phyloP scores from a whole-genome alignment of 2,113 vertebrate species.

The Azemiops feae region DNA sequence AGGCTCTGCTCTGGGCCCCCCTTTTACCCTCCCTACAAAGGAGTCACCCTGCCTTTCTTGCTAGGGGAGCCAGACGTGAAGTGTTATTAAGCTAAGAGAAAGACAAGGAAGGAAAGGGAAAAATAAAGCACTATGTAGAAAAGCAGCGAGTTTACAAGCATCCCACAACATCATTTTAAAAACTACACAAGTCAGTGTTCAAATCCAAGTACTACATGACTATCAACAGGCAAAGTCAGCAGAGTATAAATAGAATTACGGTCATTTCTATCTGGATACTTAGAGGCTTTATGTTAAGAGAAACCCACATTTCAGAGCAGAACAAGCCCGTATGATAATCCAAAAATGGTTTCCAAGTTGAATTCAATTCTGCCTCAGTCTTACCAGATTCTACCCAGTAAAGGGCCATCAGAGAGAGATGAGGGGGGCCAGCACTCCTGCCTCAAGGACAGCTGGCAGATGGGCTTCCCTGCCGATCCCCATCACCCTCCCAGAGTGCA shows the following conservation, averaged over 20 bases:
- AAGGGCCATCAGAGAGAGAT: background rate
- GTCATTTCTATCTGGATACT: background rate
- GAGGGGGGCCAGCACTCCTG: background rate
- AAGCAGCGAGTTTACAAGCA: background rate
- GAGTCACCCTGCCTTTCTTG: background rate
- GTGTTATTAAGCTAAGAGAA: background rate
- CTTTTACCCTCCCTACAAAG: conserved; percentile 1
- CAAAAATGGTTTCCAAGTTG: background rate
- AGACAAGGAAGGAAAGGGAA: background rate
- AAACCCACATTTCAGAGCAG: background rate
- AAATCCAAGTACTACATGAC: background rate
- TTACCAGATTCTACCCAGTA: background rate
- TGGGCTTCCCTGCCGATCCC: background rate
- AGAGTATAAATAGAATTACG: background rate
- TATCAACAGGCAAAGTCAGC: background rate
- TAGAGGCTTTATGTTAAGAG: background rate
- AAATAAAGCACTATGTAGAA: background rate
- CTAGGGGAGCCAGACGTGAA: background rate
- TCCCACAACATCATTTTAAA: background rate
- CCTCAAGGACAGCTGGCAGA: too few species aligned
- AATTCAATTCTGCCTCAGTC: background rate
- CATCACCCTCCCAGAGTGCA: background rate
- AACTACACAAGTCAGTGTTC: background rate
- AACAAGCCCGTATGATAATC: background rate
- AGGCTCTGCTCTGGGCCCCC: background rate